Conservation (phyloP, 2,797 vertebrate genomes). For the Rhadinocentrus ornatus region DNA sequence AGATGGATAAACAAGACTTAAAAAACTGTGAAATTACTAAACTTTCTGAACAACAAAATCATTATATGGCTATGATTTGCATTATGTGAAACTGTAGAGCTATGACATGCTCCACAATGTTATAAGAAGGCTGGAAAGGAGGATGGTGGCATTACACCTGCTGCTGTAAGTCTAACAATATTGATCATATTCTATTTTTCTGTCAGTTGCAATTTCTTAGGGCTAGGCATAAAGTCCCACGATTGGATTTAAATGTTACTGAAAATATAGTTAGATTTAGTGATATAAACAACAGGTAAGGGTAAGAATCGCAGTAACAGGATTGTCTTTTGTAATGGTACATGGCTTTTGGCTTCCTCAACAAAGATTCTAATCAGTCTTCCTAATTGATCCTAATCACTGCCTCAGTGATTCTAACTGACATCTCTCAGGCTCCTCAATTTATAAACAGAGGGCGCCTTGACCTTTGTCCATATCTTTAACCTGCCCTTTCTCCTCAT, state of each 20-base stretch:
- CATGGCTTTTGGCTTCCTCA: conserved; percentile 33
- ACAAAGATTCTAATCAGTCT: conserved; percentile 42
- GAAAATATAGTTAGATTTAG: too few relatives aligned
- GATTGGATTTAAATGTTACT: too few relatives aligned
- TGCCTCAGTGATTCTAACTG: conserved; percentile 49
- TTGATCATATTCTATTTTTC: background rate
- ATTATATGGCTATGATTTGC: too few relatives aligned
- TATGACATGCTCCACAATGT: too few relatives aligned
- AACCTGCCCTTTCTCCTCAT: conserved; percentile 50
- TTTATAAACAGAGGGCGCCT: conserved; percentile 72
- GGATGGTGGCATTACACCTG: too few relatives aligned
- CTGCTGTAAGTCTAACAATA: too few relatives aligned
- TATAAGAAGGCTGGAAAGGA: too few relatives aligned
- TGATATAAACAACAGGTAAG: background rate
- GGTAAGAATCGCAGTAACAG: background rate
- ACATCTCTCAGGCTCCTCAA: conserved; percentile 52
- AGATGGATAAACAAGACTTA: conserved; percentile 18
- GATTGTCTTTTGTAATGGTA: conserved; percentile 23
- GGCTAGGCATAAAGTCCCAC: too few relatives aligned
- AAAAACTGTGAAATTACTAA: too few relatives aligned
- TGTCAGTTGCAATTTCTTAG: too few relatives aligned
- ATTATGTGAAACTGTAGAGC: background rate
- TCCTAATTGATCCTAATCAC: conserved; percentile 64
- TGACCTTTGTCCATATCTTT: conserved; percentile 73
- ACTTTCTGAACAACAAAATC: too few relatives aligned